Percentiles rank a stretch among this genome's conserved stretches.
These are phyloP conservation scores for Distichodus sexfasciatus DNA, from an alignment of 2,797 vertebrate species.

Conservation along the genomic window DNA sequence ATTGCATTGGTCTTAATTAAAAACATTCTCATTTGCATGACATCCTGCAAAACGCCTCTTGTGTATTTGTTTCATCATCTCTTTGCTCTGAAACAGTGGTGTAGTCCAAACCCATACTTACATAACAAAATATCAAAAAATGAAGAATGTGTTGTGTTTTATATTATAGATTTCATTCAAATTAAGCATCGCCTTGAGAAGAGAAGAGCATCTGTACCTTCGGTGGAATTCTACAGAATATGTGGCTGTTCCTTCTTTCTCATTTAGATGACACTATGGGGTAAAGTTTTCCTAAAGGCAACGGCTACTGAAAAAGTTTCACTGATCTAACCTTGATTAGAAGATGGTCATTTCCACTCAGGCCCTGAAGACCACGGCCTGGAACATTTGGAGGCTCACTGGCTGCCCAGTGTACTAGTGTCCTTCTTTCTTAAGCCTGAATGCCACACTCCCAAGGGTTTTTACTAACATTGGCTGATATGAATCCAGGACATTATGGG, in stretches of 20 bases:
- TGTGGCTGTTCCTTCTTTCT: slow-evolving; percentile 7
- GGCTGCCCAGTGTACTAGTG: neutral
- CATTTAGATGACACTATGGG: slow-evolving; percentile 20
- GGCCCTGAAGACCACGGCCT: slow-evolving; percentile 6
- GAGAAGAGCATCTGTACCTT: no score
- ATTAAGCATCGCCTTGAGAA: no score
- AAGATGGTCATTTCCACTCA: neutral
- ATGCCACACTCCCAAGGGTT: neutral
- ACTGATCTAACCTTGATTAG: slow-evolving; percentile 14
- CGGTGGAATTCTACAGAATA: no score
- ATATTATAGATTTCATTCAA: no score
- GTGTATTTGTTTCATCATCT: neutral
- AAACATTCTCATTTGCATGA: neutral
- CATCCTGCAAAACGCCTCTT: no score
- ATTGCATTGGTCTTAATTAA: no score
- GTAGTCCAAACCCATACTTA: neutral
- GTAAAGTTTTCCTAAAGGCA: slow-evolving; percentile 22
- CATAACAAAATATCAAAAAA: no score
- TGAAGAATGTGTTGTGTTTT: no score
- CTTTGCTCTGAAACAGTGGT: neutral
- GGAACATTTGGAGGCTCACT: neutral
- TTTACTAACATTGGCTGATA: neutral
- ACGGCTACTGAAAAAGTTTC: slow-evolving; percentile 14
- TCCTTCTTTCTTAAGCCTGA: slow-evolving; percentile 5
- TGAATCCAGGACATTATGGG: neutral